Evolutionary conservation across 2,888 invertebrate species (phyloP), one percentile per base, ranked within the genome.

Genomic region (Electrophaes corylata): DNA sequence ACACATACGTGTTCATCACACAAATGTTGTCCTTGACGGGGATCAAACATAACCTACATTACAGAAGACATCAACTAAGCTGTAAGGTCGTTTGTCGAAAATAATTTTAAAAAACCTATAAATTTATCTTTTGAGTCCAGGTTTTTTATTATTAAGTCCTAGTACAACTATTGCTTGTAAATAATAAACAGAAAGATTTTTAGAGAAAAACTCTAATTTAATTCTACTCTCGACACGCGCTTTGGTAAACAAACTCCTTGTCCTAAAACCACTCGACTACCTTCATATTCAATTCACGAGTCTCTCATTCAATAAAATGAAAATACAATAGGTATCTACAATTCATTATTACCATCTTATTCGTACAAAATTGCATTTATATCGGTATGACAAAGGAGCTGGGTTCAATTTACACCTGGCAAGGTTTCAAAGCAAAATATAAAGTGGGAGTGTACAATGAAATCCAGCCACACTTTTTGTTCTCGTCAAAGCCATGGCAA

Each of bases 391-490:
- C 62, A 26, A 46, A 55, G 64, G 56, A 57, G 56, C 61, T 75
- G 66, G 63, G 63, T 55, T 49, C 56, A 67, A 65, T 69, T 69
- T 72, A 59, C 61, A 49, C 52, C 63, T 52, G 46, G 64, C 19
- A 51, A 46, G 54, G 33, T 45, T 53, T 46, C 29, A 58, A 45
- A 59, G 66, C 50, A 67, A 64, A 56, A 65, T 68, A 48, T 54
- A 55, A 48, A 67, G 66, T 59, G 19, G 35, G 43, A 46, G 56
- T 65, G 53, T 62, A 60, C 69, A 68, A 62, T 69, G 69, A 70
- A 75, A 72, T 69, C 65, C 65, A 66, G 64, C 66, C 64, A 67
- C 64, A 65, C 67, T 66, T 67, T 74, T 72, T 74, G 70, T 70
- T 70, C 62, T 64, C 63, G 66, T 61, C 56, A 67, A 71, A 73